Base-by-base conservation (phyloP, 64 coral and sea anemone species). In the Montipora sp. region DNA sequence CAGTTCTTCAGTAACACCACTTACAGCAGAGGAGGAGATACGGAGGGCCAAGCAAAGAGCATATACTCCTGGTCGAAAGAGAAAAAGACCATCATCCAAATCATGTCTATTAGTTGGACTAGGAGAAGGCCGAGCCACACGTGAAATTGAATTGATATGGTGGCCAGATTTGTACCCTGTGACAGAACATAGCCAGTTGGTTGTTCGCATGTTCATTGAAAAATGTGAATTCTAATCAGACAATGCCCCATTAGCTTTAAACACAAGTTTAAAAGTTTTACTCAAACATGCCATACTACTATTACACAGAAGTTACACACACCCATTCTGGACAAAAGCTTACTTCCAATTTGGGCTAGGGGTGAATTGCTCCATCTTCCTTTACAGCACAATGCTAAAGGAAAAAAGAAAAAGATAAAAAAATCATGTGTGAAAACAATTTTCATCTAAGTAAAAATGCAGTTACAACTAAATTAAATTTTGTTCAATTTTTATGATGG, bases 111-210 rank as follows among this genome's bases (percentile, higher is more conserved):
- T 51, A 3, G 85, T 75, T 22, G 69, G 85, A 9, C 71, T n/a
- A 15, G 85, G 85, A n/a, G 60, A 88, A 23, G 85, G 85, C 12
- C 45, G 85, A 76, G 69, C 69, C 14, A 88, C 72, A 68, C 68
- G 48, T 36, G 85, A 88, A 27, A 51, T 88, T 43, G 85, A 88
- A 75, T 16, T 88, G 48, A 88, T 88, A 24, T 88, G 72, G 85
- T 88, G 85, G 85, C 85, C 85, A 51, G 71, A 88, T 75, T 72
- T 76, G 16, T 88, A 75, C 46, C 11, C 48, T 75, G 18, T 75
- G 18, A 51, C 85, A 27, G 48, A 73, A 10, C 85, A 88, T 76
- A 71, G 85, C 22, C 68, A 67, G 73, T 36, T 88, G 46, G 23
- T 50, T 75, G 23, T 84, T 8, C 19, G 63, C 16, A 68, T 84